Evolutionary conservation across 1,140 invertebrate species (phyloP), one percentile per base, ranked within the genome.

Genomic region (Ceratina japonica): DNA sequence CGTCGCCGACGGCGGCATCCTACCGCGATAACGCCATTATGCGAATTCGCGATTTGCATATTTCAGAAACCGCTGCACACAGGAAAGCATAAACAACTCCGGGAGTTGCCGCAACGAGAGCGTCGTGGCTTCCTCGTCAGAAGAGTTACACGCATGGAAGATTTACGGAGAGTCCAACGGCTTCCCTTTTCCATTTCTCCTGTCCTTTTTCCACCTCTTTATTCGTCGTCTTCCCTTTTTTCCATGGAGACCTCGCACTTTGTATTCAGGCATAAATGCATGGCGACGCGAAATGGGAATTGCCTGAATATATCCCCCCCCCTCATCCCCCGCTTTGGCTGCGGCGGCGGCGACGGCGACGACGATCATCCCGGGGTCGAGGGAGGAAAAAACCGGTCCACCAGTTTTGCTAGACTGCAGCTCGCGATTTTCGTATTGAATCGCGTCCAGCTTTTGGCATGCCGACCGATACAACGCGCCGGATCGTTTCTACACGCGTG

Each of bases 41-140:
- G 88, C 86, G 88, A 85, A 89, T 87, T 90, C 88, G 86, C 85
- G 89, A 91, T 91, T 91, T 90, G 90, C 90, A 91, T 91, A 90
- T 91, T 90, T 89, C 88, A 90, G 89, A 90, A 89, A 91, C 87
- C 88, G 85, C 82, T 87, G 85, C 87, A 86, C 89, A 87, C 89
- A 90, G 90, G 90, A 91, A 91, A 91, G 86, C 90, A 91, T 91
- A 91, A 91, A 91, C 89, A 91, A 91, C 88, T 89, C 89, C 75
- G 71, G 54, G 15, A n/a, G 51, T 13, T 69, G 61, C 72, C 51
- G 76, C 84, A 79, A 86, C 80, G 84, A 85, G 83, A 86, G 84
- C 73, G 64, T 62, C 77, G 81, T 81, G 84, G 85, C 83, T 88
- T 89, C 88, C 87, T 88, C 85, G 87, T 84, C 85, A 90, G 89